phyloP scores from a whole-genome alignment of 2,113 vertebrate species.

The Xenopus borealis region DNA sequence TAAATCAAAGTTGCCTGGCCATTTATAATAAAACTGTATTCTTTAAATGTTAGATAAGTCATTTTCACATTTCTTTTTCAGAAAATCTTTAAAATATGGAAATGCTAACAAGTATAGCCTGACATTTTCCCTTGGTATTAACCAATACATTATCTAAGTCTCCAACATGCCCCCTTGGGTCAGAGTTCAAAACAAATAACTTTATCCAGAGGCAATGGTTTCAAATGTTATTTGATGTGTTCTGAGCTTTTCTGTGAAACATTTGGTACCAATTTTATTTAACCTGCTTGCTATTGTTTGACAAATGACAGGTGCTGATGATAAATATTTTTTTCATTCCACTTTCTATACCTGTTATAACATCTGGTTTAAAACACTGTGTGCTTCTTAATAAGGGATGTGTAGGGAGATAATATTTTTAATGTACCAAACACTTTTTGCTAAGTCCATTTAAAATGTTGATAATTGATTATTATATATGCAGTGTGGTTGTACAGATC shows the following conservation, averaged over 20 bases:
- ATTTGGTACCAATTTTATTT: slow-evolving; percentile 56
- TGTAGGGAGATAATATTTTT: too few species aligned
- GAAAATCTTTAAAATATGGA: too few species aligned
- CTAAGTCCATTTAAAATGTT: too few species aligned
- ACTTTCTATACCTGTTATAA: slow-evolving; percentile 46
- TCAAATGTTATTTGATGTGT: slow-evolving; percentile 45
- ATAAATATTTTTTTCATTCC: slow-evolving; percentile 50
- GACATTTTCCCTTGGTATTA: slow-evolving; percentile 6
- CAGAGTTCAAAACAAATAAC: slow-evolving; percentile 53
- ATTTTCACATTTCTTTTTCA: too few species aligned
- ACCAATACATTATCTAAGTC: background rate
- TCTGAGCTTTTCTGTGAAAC: slow-evolving; percentile 48
- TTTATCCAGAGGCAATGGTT: slow-evolving; percentile 51
- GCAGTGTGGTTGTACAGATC: too few species aligned
- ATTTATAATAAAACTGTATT: too few species aligned
- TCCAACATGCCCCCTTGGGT: slow-evolving; percentile 46
- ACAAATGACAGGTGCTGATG: slow-evolving; percentile 57
- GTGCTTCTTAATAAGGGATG: too few species aligned
- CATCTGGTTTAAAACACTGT: slow-evolving; percentile 33
- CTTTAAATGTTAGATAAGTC: too few species aligned
- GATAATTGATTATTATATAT: too few species aligned
- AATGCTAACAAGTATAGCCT: background rate
- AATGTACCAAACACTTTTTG: too few species aligned
- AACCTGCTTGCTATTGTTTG: slow-evolving; percentile 33
- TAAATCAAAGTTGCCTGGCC: too few species aligned